phyloP scores from a whole-genome alignment of 2,113 vertebrate genomes.

The human (Homo sapiens) region GRCh38 chrX:95022001-95022500 shows the following conservation, averaged over 20 bases:
- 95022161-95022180: not conserved
- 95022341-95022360: not conserved
- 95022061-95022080: not conserved
- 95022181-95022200: not conserved
- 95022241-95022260: not conserved
- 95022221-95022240: not conserved
- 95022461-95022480: not conserved
- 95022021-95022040: not conserved
- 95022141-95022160: not conserved
- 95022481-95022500: not conserved
- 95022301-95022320: not conserved
- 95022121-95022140: not conserved
- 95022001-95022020: not conserved
- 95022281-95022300: not conserved
- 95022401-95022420: not conserved
- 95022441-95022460: not conserved
- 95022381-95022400: not conserved
- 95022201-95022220: not conserved
- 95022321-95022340: not conserved
- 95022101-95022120: not conserved
- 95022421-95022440: not conserved
- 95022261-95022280: not conserved
- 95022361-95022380: not conserved
- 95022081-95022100: not conserved
- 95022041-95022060: not conserved